Evolutionary conservation across 2,888 invertebrate genomes (phyloP).

Genomic region (Steromphala cineraria): DNA sequence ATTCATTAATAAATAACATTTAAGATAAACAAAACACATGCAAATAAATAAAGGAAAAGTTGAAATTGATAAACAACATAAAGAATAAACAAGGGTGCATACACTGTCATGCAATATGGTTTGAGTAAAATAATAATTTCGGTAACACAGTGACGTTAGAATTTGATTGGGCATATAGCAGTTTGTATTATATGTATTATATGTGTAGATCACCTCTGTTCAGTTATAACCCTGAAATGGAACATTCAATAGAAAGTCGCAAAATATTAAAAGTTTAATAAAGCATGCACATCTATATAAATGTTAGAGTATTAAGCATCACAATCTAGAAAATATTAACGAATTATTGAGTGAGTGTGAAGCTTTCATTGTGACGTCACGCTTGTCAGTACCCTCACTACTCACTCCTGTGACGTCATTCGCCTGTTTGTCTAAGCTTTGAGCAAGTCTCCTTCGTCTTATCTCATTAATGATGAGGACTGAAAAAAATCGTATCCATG

Average conservation of each 20-base stretch:
- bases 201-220: too few relatives aligned
- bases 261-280: not conserved
- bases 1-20: too few relatives aligned
- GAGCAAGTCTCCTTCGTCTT: not conserved
- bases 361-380: too few relatives aligned
- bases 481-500: not conserved
- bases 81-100: too few relatives aligned
- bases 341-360: not conserved
- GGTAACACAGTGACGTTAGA: too few relatives aligned
- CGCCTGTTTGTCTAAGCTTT: not conserved
- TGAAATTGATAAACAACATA: too few relatives aligned
- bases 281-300: not conserved
- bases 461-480: slow-evolving; percentile 8
- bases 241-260: not conserved
- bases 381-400: not conserved
- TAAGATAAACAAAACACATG: too few relatives aligned
- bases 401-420: not conserved
- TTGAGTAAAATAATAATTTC: too few relatives aligned
- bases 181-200: too few relatives aligned
- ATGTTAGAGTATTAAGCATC: not conserved
- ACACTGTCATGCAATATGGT: too few relatives aligned
- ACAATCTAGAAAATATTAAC: not conserved
- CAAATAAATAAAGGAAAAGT: too few relatives aligned
- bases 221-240: not conserved
- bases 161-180: too few relatives aligned